phyloP scores from a whole-genome alignment of 2,888 invertebrate genomes.

The Amphipyra tragopoginis region DNA sequence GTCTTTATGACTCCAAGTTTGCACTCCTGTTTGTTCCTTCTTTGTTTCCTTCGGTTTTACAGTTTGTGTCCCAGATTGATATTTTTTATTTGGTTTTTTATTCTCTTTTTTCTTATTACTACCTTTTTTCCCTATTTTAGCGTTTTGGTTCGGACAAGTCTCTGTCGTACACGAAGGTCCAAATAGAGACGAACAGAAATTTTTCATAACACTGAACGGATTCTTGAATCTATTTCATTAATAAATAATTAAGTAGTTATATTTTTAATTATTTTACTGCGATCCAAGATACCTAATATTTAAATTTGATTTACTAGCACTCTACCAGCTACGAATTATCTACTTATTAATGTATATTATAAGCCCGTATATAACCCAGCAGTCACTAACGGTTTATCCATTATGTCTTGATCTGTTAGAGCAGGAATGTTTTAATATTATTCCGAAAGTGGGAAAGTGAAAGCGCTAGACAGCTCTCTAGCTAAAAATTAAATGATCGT shows the following conservation, averaged over 20 bases:
- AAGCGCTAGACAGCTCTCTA: too few species aligned
- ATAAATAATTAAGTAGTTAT: neutral
- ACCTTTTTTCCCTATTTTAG: neutral
- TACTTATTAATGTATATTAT: too few species aligned
- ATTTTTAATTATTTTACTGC: too few species aligned
- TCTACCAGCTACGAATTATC: too few species aligned
- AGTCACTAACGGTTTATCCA: too few species aligned
- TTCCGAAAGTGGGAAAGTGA: too few species aligned
- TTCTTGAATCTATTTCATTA: constrained; percentile 8
- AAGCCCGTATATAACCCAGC: too few species aligned
- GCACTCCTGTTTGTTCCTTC: neutral
- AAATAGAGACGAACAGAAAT: constrained; percentile 43
- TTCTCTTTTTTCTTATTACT: neutral
- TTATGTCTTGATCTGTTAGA: too few species aligned
- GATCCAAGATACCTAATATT: too few species aligned
- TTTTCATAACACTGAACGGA: constrained; percentile 23
- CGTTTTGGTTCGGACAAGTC: constrained; percentile 12
- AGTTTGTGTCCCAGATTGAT: constrained; percentile 1
- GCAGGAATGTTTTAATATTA: too few species aligned
- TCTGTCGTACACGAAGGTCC: constrained; percentile 21
- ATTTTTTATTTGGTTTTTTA: constrained; percentile 3
- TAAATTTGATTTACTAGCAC: too few species aligned
- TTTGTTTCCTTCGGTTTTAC: neutral
- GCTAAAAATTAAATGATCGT: too few species aligned
- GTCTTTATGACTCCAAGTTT: neutral